Conservation (phyloP, 1,140 invertebrate genomes). For the Macrotrachela quadricornifera region DNA sequence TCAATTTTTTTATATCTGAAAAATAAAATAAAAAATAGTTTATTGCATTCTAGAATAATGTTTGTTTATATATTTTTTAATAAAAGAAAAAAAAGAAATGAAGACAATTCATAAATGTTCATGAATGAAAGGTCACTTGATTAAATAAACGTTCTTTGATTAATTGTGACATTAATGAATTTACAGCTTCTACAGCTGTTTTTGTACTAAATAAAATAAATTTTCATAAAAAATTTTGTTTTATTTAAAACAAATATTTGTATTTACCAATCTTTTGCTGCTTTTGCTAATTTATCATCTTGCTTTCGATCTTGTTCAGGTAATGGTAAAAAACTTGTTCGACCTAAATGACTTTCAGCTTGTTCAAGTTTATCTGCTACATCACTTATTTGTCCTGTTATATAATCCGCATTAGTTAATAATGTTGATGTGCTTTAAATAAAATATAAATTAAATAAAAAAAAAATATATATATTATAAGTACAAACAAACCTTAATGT, state of each 20-base stretch:
- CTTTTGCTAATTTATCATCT: slow-evolving; percentile 84
- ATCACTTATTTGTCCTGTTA: slow-evolving; percentile 84
- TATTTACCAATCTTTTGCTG: slow-evolving; percentile 56
- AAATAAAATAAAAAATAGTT: no score
- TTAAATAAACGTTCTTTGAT: slow-evolving; percentile 89
- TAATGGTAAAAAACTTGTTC: slow-evolving; percentile 43
- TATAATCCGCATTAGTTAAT: slow-evolving; percentile 67
- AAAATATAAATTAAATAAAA: background rate
- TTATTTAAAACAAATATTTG: no score
- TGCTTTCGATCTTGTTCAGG: slow-evolving; percentile 54
- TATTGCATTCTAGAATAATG: no score
- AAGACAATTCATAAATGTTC: no score
- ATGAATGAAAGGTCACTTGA: slow-evolving; percentile 32
- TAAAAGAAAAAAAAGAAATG: no score
- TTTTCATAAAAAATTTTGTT: no score
- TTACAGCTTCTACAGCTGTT: slow-evolving; percentile 86
- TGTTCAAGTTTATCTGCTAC: slow-evolving; percentile 86
- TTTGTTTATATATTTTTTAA: no score
- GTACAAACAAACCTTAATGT: slow-evolving; percentile 73
- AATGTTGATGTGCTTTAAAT: background rate
- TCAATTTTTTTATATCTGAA: no score
- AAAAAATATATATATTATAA: slow-evolving; percentile 48
- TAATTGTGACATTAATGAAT: slow-evolving; percentile 88
- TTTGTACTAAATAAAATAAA: slow-evolving; percentile 44
- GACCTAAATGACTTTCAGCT: slow-evolving; percentile 57